Percentiles rank a stretch among this genome's conserved stretches.
phyloP scores from a whole-genome alignment of 2,888 invertebrate species.

The Plebejus anna region DNA sequence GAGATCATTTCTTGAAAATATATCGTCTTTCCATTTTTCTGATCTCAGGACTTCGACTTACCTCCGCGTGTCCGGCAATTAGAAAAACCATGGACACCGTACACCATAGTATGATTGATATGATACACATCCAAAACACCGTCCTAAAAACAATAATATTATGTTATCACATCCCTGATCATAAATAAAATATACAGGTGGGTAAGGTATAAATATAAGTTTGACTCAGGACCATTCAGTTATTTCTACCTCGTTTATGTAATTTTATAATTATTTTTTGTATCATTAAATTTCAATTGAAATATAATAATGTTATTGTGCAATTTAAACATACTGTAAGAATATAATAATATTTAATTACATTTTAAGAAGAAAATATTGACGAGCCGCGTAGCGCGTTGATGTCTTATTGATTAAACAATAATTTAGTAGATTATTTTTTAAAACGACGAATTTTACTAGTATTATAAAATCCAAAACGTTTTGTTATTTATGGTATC shows the following conservation, averaged over 20 bases:
- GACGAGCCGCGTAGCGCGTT: neutral
- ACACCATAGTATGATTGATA: conserved; percentile 81
- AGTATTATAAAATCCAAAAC: too few species aligned
- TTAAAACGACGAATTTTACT: too few species aligned
- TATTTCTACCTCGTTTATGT: too few species aligned
- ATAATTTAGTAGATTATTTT: neutral
- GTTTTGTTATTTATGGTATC: too few species aligned
- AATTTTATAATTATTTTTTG: too few species aligned
- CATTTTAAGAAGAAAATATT: neutral
- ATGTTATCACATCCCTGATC: neutral
- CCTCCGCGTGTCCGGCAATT: conserved; percentile 83
- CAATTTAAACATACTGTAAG: too few species aligned
- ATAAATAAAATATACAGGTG: too few species aligned
- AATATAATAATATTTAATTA: too few species aligned
- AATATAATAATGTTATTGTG: too few species aligned
- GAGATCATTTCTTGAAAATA: too few species aligned
- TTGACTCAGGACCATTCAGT: neutral
- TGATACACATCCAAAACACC: conserved; percentile 77
- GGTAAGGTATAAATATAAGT: neutral
- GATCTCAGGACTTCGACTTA: conserved; percentile 38
- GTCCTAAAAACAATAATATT: conserved; percentile 56
- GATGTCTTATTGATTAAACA: neutral
- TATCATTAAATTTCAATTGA: too few species aligned
- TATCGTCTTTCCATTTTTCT: too few species aligned
- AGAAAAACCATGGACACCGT: conserved; percentile 79